Evolutionary conservation across 2,888 invertebrate genomes (phyloP).

Genomic region (Agrilus cyanescens): DNA sequence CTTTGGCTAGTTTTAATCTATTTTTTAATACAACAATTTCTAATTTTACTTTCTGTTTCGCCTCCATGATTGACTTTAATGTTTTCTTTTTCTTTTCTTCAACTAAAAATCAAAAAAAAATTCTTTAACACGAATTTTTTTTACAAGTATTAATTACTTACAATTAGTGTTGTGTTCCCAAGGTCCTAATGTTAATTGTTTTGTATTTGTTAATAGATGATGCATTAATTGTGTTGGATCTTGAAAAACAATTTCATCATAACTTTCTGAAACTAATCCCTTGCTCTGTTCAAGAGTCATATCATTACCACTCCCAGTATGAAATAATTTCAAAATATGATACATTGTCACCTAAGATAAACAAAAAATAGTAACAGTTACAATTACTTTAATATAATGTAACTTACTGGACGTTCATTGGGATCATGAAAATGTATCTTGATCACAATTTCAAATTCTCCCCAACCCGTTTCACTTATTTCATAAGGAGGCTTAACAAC

Average conservation of each 20-base stretch:
- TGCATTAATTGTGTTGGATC: slow-evolving; percentile 87
- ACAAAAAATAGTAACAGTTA: neutral
- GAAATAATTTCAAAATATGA: slow-evolving; percentile 89
- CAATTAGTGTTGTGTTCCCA: slow-evolving; percentile 86
- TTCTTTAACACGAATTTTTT: neutral
- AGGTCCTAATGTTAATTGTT: slow-evolving; percentile 57
- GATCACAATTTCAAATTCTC: slow-evolving; percentile 97
- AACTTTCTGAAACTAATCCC: slow-evolving; percentile 80
- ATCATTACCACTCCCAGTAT: slow-evolving; percentile 54
- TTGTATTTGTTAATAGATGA: slow-evolving; percentile 66
- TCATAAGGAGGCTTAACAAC: slow-evolving; percentile 94
- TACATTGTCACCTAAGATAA: slow-evolving; percentile 77
- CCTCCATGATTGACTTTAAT: slow-evolving; percentile 60
- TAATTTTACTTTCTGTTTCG: slow-evolving; percentile 66
- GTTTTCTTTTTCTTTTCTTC: slow-evolving; percentile 79
- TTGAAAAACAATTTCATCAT: slow-evolving; percentile 92
- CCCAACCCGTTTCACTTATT: slow-evolving; percentile 98
- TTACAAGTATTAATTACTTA: slow-evolving; percentile 36
- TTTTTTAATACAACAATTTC: slow-evolving; percentile 81
- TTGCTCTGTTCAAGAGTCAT: slow-evolving; percentile 56
- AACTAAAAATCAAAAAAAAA: slow-evolving; percentile 46
- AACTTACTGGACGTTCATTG: slow-evolving; percentile 80
- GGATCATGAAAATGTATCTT: slow-evolving; percentile 96
- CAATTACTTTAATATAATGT: slow-evolving; percentile 4
- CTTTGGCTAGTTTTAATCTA: slow-evolving; percentile 70